These are phyloP conservation scores for Lethenteron reissneri DNA, from an alignment of 2,113 vertebrate genomes.

Conservation along the genomic window DNA sequence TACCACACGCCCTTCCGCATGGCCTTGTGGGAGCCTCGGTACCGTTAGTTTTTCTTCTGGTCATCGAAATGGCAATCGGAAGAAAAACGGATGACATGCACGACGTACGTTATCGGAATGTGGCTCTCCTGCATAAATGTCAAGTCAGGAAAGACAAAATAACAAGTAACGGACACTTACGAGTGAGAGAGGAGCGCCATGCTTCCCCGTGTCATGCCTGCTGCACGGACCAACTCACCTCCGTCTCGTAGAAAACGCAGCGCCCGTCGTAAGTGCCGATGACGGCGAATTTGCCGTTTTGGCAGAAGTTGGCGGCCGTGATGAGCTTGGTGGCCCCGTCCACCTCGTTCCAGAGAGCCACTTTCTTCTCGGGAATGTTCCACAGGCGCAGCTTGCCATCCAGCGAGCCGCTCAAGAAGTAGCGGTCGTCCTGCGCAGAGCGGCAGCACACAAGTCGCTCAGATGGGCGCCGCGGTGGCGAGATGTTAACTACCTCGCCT, in stretches of 20 bases:
- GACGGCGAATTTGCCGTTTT: conserved; percentile 89
- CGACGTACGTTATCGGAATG: too few relatives aligned
- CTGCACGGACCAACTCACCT: conserved; percentile 27
- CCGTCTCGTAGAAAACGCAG: conserved; percentile 96
- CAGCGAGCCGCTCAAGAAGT: conserved; percentile 84
- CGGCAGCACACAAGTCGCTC: too few relatives aligned
- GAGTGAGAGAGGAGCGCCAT: background rate
- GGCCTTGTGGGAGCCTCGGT: too few relatives aligned
- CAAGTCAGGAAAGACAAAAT: background rate
- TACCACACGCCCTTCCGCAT: too few relatives aligned
- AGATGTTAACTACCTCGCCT: too few relatives aligned
- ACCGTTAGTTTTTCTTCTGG: too few relatives aligned
- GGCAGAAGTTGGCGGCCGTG: conserved; percentile 97
- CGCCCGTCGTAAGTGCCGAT: conserved; percentile 91
- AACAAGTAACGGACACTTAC: background rate
- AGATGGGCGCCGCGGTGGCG: too few relatives aligned
- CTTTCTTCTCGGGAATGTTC: conserved; percentile 99
- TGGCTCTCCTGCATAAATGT: too few relatives aligned
- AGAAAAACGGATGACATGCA: too few relatives aligned
- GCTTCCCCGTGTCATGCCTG: too few relatives aligned
- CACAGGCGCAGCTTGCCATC: conserved; percentile 88
- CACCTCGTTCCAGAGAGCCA: conserved; percentile 94
- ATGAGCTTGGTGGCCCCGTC: conserved; percentile 90
- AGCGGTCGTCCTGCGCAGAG: conserved; percentile 55
- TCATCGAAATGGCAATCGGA: too few relatives aligned